phyloP scores from a whole-genome alignment of 1,140 invertebrate genomes.

The Trichonephila clavipes region DNA sequence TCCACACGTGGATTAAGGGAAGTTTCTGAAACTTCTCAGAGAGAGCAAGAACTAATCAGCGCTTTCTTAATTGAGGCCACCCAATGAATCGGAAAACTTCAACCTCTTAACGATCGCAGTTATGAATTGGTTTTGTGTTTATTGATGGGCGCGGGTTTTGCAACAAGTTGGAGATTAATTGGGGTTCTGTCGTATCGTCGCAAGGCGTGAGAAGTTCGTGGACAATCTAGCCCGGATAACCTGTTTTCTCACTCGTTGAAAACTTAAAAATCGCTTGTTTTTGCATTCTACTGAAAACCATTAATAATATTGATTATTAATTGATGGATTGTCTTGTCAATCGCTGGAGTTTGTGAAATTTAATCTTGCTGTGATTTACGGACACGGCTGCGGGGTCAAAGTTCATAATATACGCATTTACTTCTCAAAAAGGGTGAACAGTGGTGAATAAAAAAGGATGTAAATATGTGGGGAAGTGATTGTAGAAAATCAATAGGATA shows the following conservation, averaged over 20 bases:
- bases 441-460: too few species aligned
- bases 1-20: constrained; percentile 23
- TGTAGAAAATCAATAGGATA: too few species aligned
- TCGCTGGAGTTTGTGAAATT: too few species aligned
- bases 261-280: neutral
- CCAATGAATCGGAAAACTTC: neutral
- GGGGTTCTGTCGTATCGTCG: neutral
- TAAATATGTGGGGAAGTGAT: too few species aligned
- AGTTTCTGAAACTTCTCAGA: neutral
- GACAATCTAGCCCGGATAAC: neutral
- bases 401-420: too few species aligned
- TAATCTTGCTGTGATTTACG: too few species aligned
- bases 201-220: constrained; percentile 10
- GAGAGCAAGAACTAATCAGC: constrained; percentile 60
- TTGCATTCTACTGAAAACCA: too few species aligned
- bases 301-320: too few species aligned
- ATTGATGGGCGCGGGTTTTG: neutral
- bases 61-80: constrained; percentile 64
- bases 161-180: constrained; percentile 51
- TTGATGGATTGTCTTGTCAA: too few species aligned
- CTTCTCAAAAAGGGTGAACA: too few species aligned
- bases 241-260: neutral
- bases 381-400: too few species aligned
- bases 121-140: constrained; percentile 38
- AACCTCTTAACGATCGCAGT: constrained; percentile 38